Evolutionary conservation across 2,797 vertebrate genomes (phyloP).

Genomic region (Peromyscus attwateri): DNA sequence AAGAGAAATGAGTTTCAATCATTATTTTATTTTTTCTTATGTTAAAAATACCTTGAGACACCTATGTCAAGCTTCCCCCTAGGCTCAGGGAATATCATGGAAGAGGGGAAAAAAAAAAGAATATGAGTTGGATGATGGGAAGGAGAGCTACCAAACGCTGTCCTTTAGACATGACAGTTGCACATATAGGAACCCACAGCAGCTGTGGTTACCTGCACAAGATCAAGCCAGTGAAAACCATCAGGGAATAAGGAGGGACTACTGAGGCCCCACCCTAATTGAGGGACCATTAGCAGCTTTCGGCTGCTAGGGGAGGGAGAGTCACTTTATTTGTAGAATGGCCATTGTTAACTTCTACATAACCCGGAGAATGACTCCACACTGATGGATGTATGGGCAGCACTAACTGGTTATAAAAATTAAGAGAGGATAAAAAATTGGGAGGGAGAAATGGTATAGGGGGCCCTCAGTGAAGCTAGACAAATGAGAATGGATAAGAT

Average conservation of each 20-base stretch:
- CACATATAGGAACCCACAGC: background rate
- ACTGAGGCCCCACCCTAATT: accelerated
- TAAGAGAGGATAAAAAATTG: background rate
- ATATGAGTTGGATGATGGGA: no score
- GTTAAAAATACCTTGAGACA: background rate
- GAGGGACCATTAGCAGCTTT: background rate
- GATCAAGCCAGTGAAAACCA: background rate
- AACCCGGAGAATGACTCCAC: background rate
- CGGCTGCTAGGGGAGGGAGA: background rate
- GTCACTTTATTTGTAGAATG: background rate
- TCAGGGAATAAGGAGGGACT: background rate
- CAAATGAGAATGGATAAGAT: background rate
- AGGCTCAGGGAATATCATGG: background rate
- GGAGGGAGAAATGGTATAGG: background rate
- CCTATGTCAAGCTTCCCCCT: background rate
- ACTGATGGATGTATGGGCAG: background rate
- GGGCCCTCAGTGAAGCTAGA: background rate
- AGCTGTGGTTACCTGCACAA: background rate
- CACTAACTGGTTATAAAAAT: background rate
- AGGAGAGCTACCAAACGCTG: background rate
- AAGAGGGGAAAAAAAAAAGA: background rate
- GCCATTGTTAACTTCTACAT: background rate
- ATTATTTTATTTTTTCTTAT: background rate
- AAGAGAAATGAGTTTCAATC: background rate
- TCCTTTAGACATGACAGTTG: background rate